Evolutionary conservation across 2,113 vertebrate genomes (phyloP), one percentile per base, ranked within the genome.

Genomic region (Nesogale talazaci): DNA sequence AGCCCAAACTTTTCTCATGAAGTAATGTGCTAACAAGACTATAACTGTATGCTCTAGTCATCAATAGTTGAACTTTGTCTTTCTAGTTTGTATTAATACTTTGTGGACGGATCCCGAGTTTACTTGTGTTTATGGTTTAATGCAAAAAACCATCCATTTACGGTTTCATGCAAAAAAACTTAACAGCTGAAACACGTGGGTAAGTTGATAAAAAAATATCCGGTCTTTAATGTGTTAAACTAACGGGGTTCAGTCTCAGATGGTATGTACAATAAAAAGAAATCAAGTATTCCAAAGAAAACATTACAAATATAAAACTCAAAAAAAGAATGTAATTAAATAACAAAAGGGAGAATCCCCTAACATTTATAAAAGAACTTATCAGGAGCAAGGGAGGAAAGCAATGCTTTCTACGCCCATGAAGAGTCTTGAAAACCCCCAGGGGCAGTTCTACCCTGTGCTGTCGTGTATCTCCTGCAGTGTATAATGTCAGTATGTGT

Each of bases 221-320:
- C n/a, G n/a, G n/a, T n/a, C n/a, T n/a, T n/a, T n/a, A n/a, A n/a
- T n/a, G n/a, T n/a, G n/a, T n/a, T n/a, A 15, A 8, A 87, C 0
- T 85, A 15, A 83, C 6, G 6, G 57, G 4, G 16, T 83, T 20
- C 79, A 65, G 2, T 3, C 16, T 87, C 16, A 70, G 69, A 29
- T 69, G 59, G 76, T 14, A 42, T 38, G 59, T 52, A 2, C 74
- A 88, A 78, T 46, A 80, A 83, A 52, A 10, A 8, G 57, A 29
- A 94, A 92, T 90, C 25, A 61, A 88, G 19, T 85, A 74, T 88
- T 95, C 92, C 78, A 10, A 38, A 52, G 10, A n/a, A n/a, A n/a
- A n/a, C n/a, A n/a, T 76, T 78, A 42, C 83, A 59, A 82, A 67
- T 14, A 78, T 52, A 92, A 82, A 94, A 90, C 19, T 89, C 29